Conservation (phyloP, 2,113 vertebrate genomes). For the Menura novaehollandiae region DNA sequence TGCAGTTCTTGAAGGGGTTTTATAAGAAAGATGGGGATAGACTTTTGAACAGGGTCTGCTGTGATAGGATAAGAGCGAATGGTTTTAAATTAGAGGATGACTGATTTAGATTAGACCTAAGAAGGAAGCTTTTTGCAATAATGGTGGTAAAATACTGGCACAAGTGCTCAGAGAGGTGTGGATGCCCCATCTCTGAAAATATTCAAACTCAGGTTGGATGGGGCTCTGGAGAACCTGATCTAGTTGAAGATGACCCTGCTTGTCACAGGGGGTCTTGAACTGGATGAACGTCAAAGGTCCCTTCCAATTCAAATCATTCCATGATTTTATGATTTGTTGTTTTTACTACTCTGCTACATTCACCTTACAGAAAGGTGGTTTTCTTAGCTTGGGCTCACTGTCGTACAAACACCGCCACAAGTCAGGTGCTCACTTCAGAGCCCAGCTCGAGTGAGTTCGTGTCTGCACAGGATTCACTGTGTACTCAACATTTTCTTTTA, state of each 20-base stretch:
- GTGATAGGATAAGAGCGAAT: too few relatives aligned
- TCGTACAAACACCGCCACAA: not conserved
- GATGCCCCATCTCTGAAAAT: not conserved
- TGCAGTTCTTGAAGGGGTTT: not conserved
- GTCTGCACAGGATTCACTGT: not conserved
- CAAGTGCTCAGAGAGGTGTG: not conserved
- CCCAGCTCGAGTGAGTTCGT: accelerated
- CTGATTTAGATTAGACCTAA: not conserved
- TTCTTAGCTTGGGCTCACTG: not conserved
- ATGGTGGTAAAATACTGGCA: not conserved
- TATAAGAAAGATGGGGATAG: not conserved
- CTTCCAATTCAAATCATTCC: not conserved
- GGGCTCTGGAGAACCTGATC: not conserved
- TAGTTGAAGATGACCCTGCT: not conserved
- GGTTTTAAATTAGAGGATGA: not conserved
- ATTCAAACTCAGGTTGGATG: not conserved
- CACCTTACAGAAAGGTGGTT: not conserved
- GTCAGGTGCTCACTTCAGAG: not conserved
- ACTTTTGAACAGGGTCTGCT: not conserved
- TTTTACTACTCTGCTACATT: not conserved
- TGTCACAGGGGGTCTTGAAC: not conserved
- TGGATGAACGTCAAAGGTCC: not conserved
- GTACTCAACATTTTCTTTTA: not conserved
- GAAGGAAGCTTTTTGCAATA: not conserved
- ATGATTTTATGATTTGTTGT: not conserved